Conservation (phyloP, 2,888 invertebrate species). For the Sphaerophoria taeniata region DNA sequence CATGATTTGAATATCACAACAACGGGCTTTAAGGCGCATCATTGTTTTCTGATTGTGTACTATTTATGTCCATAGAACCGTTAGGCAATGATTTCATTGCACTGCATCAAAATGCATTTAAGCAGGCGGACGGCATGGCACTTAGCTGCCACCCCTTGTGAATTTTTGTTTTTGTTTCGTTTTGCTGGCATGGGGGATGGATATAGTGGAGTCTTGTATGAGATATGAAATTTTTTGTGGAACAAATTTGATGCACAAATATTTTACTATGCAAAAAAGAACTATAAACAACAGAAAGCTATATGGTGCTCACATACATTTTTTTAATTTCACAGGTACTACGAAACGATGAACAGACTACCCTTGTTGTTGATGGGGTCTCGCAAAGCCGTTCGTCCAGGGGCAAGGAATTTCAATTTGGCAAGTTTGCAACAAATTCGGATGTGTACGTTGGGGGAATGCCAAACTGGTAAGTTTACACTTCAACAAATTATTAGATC, state of each 20-base stretch:
- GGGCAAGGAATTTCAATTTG: conserved; percentile 95
- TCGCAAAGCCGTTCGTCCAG: conserved; percentile 91
- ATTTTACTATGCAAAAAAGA: conserved; percentile 41
- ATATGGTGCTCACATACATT: not conserved
- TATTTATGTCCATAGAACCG: conserved; percentile 17
- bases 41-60: conserved; percentile 41
- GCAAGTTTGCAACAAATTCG: conserved; percentile 93
- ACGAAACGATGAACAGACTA: conserved; percentile 92
- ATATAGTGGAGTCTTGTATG: conserved; percentile 10
- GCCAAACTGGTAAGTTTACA: conserved; percentile 89
- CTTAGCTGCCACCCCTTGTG: conserved; percentile 10
- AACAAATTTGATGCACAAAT: conserved; percentile 50
- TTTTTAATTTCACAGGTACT: conserved; percentile 83
- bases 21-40: conserved; percentile 33
- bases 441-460: conserved; percentile 98
- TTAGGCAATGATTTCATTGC: conserved; percentile 34
- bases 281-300: not conserved
- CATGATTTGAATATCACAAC: conserved; percentile 40
- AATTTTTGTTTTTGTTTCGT: not conserved
- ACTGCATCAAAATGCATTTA: conserved; percentile 29
- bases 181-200: not conserved
- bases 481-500: conserved; percentile 67
- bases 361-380: conserved; percentile 92
- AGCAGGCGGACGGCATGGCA: not conserved
- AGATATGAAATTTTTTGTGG: conserved; percentile 47